Conservation (phyloP, 2,113 vertebrate species). For the Craseonycteris thonglongyai region DNA sequence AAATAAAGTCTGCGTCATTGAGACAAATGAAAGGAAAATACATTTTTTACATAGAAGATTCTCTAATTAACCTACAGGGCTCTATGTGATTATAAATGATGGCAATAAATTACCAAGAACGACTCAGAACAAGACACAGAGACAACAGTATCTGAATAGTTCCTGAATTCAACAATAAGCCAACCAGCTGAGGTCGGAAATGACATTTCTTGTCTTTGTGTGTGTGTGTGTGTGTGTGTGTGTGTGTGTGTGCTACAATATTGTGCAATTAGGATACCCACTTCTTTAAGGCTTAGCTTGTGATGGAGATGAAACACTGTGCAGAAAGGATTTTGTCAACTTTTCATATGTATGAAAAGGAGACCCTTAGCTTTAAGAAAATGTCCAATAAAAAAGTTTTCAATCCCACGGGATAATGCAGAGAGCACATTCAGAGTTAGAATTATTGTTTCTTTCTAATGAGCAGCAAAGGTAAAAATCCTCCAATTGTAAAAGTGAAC, state of each 20-base stretch:
- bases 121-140: slow-evolving; percentile 43
- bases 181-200: slow-evolving; percentile 35
- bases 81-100: slow-evolving; percentile 63
- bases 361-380: slow-evolving; percentile 62
- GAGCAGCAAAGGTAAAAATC: slow-evolving; percentile 67
- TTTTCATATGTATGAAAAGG: slow-evolving; percentile 63
- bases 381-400: slow-evolving; percentile 70
- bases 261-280: not conserved
- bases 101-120: slow-evolving; percentile 50
- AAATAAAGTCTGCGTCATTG: slow-evolving; percentile 33
- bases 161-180: slow-evolving; percentile 48
- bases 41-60: slow-evolving; percentile 37
- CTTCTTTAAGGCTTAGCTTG: slow-evolving; percentile 31
- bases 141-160: slow-evolving; percentile 19
- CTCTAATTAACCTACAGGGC: slow-evolving; percentile 64
- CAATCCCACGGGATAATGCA: slow-evolving; percentile 45
- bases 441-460: slow-evolving; percentile 69
- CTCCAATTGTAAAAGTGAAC: slow-evolving; percentile 64
- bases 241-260: not conserved
- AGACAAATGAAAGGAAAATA: slow-evolving; percentile 42
- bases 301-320: slow-evolving; percentile 49
- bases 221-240: not conserved
- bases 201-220: not conserved
- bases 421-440: slow-evolving; percentile 60
- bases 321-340: slow-evolving; percentile 54